Evolutionary conservation across 2,888 invertebrate species (phyloP), one percentile per base, ranked within the genome.

Genomic region (Pammene fasciana): DNA sequence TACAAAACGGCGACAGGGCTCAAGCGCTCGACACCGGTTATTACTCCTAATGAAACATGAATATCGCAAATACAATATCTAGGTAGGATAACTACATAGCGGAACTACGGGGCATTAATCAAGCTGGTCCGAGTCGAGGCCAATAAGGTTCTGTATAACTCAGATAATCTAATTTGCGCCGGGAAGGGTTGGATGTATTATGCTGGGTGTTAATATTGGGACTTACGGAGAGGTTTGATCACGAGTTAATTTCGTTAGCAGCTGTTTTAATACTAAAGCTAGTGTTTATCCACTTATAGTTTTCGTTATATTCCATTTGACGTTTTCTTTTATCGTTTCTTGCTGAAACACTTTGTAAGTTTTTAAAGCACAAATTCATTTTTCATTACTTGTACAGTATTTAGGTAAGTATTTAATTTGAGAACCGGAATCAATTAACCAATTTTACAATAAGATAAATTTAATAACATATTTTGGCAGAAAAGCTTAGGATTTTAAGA

Each of bases 61-160:
- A 66, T 71, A 70, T 72, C 68, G 54, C 67, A 67, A 62, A 65
- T 66, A 70, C 59, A 55, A 72, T 65, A 68, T 67, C 71, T 72
- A 71, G 71, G 66, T 72, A 72, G 76, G 74, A 75, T 75, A 76
- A 72, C 72, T 62, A 73, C 65, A 73, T 77, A 78, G 76, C 76
- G 78, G 79, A 81, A 79, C 83, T 83, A 81, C 79, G 72, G 76
- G 74, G 75, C 85, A 86, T 86, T 86, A 85, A 86, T 86, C 86
- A 86, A 82, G 75, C 75, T 75, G 74, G 78, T 78, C 79, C 80
- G 77, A 80, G 86, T 85, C 86, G 75, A 71, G 75, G 77, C 84
- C 86, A 85, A 86, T 85, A 86, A 84, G 79, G 83, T 75, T 81
- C 80, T 84, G 80, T 85, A 86, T 86, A 86, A 86, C 86, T 86